A percentile compares a stretch with the other conserved stretches of the same genome.
Evolutionary conservation across 2,888 invertebrate species (phyloP).

Genomic region (Papilio elwesi): DNA sequence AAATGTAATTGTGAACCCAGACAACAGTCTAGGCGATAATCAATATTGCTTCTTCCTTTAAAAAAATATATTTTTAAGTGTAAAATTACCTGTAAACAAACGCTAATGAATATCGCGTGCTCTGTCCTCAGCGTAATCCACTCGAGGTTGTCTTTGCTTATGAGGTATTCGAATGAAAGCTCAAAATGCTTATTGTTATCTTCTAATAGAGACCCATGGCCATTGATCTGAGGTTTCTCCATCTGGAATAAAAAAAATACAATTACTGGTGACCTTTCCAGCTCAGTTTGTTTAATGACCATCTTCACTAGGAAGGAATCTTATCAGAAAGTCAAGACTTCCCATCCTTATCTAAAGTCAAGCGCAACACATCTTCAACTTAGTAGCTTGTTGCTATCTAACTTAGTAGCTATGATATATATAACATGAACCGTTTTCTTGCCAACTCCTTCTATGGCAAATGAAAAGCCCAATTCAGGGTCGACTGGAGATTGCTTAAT

Average conservation of each 20-base stretch:
- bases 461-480: too few species aligned
- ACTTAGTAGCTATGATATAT: too few species aligned
- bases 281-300: neutral
- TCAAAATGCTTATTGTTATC: constrained; percentile 86
- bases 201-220: constrained; percentile 68
- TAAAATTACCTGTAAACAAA: constrained; percentile 89
- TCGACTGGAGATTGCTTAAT: too few species aligned
- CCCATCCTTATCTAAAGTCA: too few species aligned
- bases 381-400: too few species aligned
- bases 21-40: neutral
- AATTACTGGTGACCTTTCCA: neutral
- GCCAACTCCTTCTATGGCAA: too few species aligned
- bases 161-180: constrained; percentile 96
- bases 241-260: constrained; percentile 57
- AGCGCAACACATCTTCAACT: too few species aligned
- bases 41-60: neutral
- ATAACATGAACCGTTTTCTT: too few species aligned
- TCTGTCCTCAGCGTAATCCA: constrained; percentile 97
- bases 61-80: constrained; percentile 17
- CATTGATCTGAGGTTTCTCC: constrained; percentile 67
- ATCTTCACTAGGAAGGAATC: neutral
- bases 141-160: constrained; percentile 94
- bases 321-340: too few species aligned
- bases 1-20: too few species aligned
- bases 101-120: constrained; percentile 97